phyloP scores from a whole-genome alignment of 2,888 invertebrate species.

The Macrophya annulata region DNA sequence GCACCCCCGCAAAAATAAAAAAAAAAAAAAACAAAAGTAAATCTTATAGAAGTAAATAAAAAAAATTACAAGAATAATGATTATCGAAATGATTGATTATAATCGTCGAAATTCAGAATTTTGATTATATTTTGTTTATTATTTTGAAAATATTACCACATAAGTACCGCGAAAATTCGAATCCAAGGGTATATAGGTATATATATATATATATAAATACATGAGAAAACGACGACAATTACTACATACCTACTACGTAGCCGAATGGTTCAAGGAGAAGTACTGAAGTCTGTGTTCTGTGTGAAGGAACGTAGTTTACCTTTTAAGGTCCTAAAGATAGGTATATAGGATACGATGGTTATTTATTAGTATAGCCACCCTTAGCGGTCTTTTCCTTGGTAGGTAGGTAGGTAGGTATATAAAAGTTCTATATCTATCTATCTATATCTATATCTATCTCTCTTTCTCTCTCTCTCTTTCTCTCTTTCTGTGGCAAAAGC shows the following conservation, averaged over 20 bases:
- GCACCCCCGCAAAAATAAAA: too few species aligned
- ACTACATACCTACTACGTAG: too few species aligned
- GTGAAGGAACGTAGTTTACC: constrained; percentile 14
- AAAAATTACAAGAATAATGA: not conserved
- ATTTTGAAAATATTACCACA: not conserved
- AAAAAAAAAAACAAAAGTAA: too few species aligned
- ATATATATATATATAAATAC: constrained; percentile 54
- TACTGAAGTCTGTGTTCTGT: not conserved
- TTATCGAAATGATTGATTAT: not conserved
- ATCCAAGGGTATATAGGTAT: not conserved
- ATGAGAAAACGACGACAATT: constrained; percentile 15
- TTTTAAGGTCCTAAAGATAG: constrained; percentile 47
- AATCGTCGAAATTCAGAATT: not conserved
- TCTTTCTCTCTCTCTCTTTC: not conserved
- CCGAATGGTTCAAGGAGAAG: constrained; percentile 1
- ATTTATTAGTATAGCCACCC: constrained; percentile 51
- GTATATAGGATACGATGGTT: constrained; percentile 31
- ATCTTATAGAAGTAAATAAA: too few species aligned
- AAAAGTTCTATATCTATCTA: too few species aligned
- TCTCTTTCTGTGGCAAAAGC: not conserved
- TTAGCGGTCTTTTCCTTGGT: constrained; percentile 49
- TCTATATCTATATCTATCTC: too few species aligned
- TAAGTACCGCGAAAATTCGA: not conserved
- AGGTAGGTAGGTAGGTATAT: too few species aligned
- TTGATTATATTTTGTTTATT: too few species aligned